Conservation (phyloP, 2,797 vertebrate genomes). For the Sebastes nivosus region DNA sequence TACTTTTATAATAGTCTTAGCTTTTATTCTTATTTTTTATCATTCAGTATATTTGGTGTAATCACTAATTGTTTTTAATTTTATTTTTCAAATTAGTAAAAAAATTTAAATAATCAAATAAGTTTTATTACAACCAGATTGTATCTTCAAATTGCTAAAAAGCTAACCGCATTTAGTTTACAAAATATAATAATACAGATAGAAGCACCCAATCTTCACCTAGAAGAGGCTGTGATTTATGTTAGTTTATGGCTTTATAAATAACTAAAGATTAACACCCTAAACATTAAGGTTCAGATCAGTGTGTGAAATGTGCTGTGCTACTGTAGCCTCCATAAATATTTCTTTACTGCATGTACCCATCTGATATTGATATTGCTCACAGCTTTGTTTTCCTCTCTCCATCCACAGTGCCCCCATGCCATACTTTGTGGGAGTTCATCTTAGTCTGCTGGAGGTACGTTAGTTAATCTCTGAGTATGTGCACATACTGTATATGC, state of each 20-base stretch:
- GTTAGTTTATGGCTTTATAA: not conserved
- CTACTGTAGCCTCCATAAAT: not conserved
- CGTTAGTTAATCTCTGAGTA: conserved; percentile 52
- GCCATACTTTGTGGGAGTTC: conserved; percentile 97
- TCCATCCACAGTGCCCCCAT: conserved; percentile 91
- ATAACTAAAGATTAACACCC: not conserved
- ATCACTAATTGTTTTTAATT: not conserved
- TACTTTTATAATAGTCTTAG: not conserved
- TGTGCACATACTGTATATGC: not conserved
- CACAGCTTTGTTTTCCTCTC: conserved; percentile 50
- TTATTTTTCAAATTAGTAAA: not conserved
- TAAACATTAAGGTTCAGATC: not conserved
- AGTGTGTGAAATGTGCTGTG: not conserved
- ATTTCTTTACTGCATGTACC: not conserved
- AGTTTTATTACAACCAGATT: too few relatives aligned
- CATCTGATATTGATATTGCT: conserved; percentile 20
- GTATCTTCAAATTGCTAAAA: not conserved
- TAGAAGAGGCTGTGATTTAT: not conserved
- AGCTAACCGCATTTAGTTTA: not conserved
- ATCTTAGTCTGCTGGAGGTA: conserved; percentile 97
- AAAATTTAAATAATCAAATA: not conserved
- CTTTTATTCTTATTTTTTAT: not conserved
- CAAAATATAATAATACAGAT: not conserved
- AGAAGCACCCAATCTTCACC: not conserved
- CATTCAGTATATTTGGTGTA: not conserved